Percentiles rank a stretch among this genome's conserved stretches.
Conservation (phyloP, 2,113 vertebrate genomes). For the Stomatorhinus ivindoensis region DNA sequence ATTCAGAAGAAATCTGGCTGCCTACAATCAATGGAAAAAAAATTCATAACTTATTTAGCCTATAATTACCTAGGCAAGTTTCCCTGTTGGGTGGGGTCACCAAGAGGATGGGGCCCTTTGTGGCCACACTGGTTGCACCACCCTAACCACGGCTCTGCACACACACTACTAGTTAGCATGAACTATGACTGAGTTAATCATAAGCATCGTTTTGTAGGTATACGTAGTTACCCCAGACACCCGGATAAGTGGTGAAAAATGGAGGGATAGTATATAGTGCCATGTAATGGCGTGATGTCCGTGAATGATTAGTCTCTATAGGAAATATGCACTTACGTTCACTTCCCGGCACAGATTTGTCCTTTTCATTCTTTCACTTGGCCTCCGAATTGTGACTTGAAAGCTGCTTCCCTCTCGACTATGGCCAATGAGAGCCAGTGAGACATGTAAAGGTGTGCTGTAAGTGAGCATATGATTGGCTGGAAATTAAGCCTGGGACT, state of each 20-base stretch:
- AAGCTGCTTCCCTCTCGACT: no score
- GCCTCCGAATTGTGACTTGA: background rate
- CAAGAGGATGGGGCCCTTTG: background rate
- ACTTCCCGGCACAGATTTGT: background rate
- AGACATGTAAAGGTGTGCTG: no score
- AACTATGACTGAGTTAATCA: background rate
- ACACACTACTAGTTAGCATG: background rate
- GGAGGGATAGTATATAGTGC: background rate
- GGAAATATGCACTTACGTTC: background rate
- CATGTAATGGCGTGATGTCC: background rate
- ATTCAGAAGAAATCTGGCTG: background rate
- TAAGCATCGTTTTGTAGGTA: background rate
- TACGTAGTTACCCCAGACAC: background rate
- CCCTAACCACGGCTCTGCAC: background rate
- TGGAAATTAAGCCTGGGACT: background rate
- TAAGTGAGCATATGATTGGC: no score
- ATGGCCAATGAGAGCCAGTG: no score
- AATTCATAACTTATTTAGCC: background rate
- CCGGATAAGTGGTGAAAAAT: background rate
- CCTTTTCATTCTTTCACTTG: background rate
- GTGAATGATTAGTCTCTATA: background rate
- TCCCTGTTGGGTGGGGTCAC: background rate
- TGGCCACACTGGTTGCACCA: background rate
- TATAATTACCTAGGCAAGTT: background rate
- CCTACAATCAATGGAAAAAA: background rate